phyloP scores from a whole-genome alignment of 2,888 invertebrate genomes.

The Cyaniris semiargus region DNA sequence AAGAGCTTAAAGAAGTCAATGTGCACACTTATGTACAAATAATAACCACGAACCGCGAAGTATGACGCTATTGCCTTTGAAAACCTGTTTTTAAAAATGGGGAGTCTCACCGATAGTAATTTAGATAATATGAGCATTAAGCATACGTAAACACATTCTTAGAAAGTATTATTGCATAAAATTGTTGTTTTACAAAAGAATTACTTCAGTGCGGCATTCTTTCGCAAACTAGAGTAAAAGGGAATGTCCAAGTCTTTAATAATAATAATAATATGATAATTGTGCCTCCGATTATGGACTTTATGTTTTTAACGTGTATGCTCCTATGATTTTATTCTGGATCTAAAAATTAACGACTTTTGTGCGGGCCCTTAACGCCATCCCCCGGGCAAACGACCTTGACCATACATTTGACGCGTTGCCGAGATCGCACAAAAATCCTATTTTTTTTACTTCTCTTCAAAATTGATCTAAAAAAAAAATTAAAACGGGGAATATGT shows the following conservation, averaged over 20 bases:
- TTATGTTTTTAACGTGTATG: background rate
- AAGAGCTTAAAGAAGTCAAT: constrained; percentile 16
- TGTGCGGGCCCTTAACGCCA: too few relatives aligned
- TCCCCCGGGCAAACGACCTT: too few relatives aligned
- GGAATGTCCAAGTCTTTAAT: background rate
- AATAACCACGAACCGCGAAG: constrained; percentile 29
- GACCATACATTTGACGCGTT: too few relatives aligned
- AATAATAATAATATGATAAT: too few relatives aligned
- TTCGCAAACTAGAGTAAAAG: constrained; percentile 19
- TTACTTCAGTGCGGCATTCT: background rate
- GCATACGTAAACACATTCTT: constrained; percentile 4
- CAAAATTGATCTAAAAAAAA: too few relatives aligned
- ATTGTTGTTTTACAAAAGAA: background rate
- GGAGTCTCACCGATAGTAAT: constrained; percentile 23
- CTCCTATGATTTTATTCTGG: background rate
- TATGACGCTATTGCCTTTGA: constrained; percentile 18
- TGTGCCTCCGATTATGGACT: background rate
- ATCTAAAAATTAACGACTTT: background rate
- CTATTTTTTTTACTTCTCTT: too few relatives aligned
- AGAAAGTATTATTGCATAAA: constrained; percentile 16
- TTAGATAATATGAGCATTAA: constrained; percentile 8
- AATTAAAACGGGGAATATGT: too few relatives aligned
- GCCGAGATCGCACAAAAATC: too few relatives aligned
- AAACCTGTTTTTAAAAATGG: constrained; percentile 31
- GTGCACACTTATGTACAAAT: constrained; percentile 17